Conservation (phyloP, 2,113 vertebrate species). For the Scopus umbretta region DNA sequence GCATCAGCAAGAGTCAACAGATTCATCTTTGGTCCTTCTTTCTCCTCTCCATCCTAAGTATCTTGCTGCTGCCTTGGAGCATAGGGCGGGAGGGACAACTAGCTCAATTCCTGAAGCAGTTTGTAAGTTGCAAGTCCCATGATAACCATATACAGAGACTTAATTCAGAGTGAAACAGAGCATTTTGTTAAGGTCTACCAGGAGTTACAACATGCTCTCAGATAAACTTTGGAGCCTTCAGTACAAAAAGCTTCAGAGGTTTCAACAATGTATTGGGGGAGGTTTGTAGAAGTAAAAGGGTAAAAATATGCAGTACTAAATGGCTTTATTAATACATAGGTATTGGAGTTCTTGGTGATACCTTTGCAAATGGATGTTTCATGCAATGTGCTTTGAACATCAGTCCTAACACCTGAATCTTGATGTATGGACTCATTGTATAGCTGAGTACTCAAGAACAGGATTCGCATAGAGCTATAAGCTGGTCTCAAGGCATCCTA, state of each 20-base stretch:
- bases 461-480: background rate
- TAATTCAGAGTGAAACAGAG: background rate
- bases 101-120: background rate
- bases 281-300: background rate
- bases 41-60: background rate
- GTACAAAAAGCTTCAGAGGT: background rate
- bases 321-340: background rate
- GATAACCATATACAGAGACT: background rate
- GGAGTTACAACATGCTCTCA: background rate
- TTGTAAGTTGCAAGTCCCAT: background rate
- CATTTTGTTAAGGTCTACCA: background rate
- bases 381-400: background rate
- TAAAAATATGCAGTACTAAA: background rate
- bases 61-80: background rate
- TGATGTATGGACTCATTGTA: background rate
- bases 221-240: background rate
- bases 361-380: background rate
- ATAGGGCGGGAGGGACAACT: background rate
- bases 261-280: background rate
- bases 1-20: background rate
- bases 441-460: background rate
- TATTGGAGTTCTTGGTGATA: background rate
- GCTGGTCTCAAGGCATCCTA: background rate
- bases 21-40: background rate
- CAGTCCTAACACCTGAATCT: background rate